These are phyloP conservation scores for Diplodus sargus DNA, from an alignment of 2,797 vertebrate species.

Conservation along the genomic window DNA sequence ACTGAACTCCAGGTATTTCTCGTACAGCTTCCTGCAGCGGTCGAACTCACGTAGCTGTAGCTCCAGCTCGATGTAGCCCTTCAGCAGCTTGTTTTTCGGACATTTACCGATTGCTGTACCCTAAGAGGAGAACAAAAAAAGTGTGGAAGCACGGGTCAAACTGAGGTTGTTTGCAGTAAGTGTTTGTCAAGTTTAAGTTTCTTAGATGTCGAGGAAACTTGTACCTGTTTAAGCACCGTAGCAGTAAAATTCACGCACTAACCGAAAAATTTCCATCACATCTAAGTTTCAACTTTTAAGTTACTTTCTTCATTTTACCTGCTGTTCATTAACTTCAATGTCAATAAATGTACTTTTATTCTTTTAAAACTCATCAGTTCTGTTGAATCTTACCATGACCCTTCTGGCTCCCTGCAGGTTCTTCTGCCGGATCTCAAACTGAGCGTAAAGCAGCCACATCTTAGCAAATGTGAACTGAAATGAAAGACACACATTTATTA, in stretches of 20 bases:
- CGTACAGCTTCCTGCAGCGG: slow-evolving; percentile 96
- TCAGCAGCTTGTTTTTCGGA: slow-evolving; percentile 98
- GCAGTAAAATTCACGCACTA: too few relatives aligned
- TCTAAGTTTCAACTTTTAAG: too few relatives aligned
- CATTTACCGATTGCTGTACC: slow-evolving; percentile 95
- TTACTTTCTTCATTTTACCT: too few relatives aligned
- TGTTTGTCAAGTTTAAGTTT: neutral
- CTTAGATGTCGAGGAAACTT: too few relatives aligned
- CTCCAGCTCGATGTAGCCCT: slow-evolving; percentile 97
- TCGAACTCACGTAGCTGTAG: slow-evolving; percentile 96
- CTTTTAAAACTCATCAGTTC: neutral
- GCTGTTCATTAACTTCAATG: too few relatives aligned
- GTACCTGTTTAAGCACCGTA: neutral
- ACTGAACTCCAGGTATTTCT: slow-evolving; percentile 96
- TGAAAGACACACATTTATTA: slow-evolving; percentile 15
- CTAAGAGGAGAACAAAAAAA: slow-evolving; percentile 72
- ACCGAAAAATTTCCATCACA: too few relatives aligned
- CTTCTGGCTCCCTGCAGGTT: slow-evolving; percentile 91
- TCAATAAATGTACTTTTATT: too few relatives aligned
- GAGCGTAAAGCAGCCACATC: slow-evolving; percentile 94
- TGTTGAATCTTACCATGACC: slow-evolving; percentile 88
- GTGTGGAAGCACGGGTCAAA: neutral
- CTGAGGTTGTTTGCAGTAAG: neutral
- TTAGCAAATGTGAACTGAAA: slow-evolving; percentile 97
- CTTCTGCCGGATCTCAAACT: slow-evolving; percentile 99